phyloP scores from a whole-genome alignment of 2,113 vertebrate genomes.

The Sterrhoptilus dennistouni region DNA sequence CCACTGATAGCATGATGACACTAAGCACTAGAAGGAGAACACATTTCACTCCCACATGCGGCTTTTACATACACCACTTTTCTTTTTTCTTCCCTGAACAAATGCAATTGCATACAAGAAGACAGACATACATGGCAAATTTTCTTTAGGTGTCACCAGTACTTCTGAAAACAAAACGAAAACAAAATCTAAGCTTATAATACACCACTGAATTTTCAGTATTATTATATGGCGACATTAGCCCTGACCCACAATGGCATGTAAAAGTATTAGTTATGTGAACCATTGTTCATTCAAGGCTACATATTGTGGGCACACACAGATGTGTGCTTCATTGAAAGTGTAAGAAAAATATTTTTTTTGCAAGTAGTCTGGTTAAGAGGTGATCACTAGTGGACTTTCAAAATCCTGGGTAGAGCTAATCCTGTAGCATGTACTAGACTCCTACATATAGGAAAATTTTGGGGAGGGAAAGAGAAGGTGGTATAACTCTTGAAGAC shows the following conservation, averaged over 20 bases:
- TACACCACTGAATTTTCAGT: not conserved
- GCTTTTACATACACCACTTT: not conserved
- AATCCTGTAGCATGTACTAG: not conserved
- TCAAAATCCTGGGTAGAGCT: not conserved
- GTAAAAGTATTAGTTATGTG: not conserved
- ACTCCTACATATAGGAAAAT: not conserved
- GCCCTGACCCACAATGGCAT: not conserved
- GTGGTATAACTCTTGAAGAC: not conserved
- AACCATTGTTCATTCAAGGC: not conserved
- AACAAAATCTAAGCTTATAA: not conserved
- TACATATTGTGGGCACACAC: not conserved
- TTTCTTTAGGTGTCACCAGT: not conserved
- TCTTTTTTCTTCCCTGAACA: not conserved
- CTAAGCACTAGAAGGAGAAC: constrained; percentile 8
- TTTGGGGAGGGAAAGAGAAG: not conserved
- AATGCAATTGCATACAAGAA: not conserved
- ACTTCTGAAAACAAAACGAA: not conserved
- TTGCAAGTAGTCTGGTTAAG: not conserved
- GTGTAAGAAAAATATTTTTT: not conserved
- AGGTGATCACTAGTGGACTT: not conserved
- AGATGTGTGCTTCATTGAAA: not conserved
- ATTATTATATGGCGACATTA: constrained; percentile 32
- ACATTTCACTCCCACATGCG: constrained; percentile 21
- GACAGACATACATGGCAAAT: not conserved
- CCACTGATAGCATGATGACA: not conserved